Evolutionary conservation across 2,797 vertebrate species (phyloP).

Genomic region (Clangula hyemalis): DNA sequence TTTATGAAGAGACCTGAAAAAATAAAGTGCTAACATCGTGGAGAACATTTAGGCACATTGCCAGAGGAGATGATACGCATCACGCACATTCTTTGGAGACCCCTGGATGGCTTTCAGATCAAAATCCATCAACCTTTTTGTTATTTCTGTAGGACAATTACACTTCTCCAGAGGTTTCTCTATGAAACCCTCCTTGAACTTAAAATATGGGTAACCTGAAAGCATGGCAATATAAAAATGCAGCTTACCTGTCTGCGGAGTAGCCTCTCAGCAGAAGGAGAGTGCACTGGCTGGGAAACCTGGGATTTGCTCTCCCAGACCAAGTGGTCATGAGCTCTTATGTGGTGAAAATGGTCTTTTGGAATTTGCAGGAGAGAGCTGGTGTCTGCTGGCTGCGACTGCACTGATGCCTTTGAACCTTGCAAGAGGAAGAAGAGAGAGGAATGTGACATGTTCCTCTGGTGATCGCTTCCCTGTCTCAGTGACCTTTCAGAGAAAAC

Average conservation of each 20-base stretch:
- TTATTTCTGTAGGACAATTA: conserved; percentile 49
- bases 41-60: conserved; percentile 47
- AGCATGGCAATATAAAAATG: not conserved
- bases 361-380: conserved; percentile 82
- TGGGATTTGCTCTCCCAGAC: conserved; percentile 84
- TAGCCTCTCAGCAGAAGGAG: conserved; percentile 87
- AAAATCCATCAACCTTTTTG: conserved; percentile 43
- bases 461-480: not conserved
- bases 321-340: conserved; percentile 81
- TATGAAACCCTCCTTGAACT: conserved; percentile 26
- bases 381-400: conserved; percentile 83
- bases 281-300: conserved; percentile 81
- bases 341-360: conserved; percentile 82
- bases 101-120: conserved; percentile 47
- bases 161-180: conserved; percentile 1
- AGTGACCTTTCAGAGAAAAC: not conserved
- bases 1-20: conserved; percentile 48
- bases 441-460: not conserved
- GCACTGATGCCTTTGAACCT: conserved; percentile 89
- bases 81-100: conserved; percentile 1
- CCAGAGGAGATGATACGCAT: conserved; percentile 62
- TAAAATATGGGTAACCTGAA: not conserved
- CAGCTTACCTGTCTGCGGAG: conserved; percentile 92
- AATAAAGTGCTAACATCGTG: conserved; percentile 47
- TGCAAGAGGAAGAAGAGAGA: not conserved